phyloP scores from a whole-genome alignment of 64 coral and sea anemone species.

The Stichodactyla helianthus region DNA sequence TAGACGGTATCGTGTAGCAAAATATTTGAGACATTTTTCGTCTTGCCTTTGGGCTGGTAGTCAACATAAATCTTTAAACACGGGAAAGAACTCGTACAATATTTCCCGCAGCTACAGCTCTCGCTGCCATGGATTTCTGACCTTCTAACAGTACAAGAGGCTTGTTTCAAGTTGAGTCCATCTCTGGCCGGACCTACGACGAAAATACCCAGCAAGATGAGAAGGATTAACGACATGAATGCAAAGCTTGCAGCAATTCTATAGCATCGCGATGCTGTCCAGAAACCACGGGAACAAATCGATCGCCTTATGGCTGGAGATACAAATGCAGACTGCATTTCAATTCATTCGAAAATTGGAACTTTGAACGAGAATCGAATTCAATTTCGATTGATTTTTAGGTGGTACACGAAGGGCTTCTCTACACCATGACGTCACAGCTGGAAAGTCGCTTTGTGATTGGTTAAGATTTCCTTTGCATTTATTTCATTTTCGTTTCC shows the following conservation, averaged over 20 bases:
- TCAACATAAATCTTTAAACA: conserved; percentile 29
- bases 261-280: conserved; percentile 21
- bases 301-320: conserved; percentile 9
- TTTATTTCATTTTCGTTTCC: no score
- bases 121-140: neutral
- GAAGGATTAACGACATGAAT: conserved; percentile 1
- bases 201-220: conserved; percentile 33
- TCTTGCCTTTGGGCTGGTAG: neutral
- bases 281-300: conserved; percentile 12
- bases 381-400: no score
- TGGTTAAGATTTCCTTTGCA: no score
- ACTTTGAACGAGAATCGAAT: neutral
- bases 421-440: neutral
- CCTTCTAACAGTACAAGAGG: conserved; percentile 18
- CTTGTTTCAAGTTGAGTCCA: neutral
- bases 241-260: neutral
- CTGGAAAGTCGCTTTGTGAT: neutral
- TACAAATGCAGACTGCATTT: neutral
- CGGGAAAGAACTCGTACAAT: conserved; percentile 27
- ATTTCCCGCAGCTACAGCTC: conserved; percentile 44
- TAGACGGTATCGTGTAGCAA: conserved; percentile 22
- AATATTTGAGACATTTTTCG: neutral
- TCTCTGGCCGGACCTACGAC: conserved; percentile 26
- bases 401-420: neutral
- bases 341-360: neutral